Conservation (phyloP, 1,140 invertebrate genomes). For the Habropoda laboriosa region DNA sequence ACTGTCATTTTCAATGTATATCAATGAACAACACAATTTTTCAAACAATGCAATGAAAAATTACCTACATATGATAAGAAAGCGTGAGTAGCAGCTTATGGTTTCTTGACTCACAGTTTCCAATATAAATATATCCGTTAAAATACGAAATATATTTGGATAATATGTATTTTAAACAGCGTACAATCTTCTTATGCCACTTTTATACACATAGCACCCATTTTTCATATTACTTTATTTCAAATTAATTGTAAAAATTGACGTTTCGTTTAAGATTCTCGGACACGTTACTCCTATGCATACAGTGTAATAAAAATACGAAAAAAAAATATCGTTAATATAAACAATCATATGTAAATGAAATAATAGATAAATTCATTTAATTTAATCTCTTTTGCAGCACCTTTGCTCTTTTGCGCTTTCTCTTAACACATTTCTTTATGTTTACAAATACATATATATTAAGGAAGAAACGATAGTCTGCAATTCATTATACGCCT, state of each 20-base stretch:
- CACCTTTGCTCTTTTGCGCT: too few relatives aligned
- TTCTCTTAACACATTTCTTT: too few relatives aligned
- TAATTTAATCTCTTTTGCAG: too few relatives aligned
- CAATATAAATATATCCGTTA: neutral
- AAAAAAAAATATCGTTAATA: neutral
- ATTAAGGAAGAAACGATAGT: too few relatives aligned
- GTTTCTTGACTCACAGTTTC: neutral
- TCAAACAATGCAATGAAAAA: neutral
- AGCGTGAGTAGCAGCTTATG: neutral
- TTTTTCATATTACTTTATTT: neutral
- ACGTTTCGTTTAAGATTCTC: too few relatives aligned
- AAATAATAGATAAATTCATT: neutral
- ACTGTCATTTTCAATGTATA: neutral
- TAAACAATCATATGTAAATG: neutral
- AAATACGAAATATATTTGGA: neutral
- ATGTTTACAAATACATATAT: too few relatives aligned
- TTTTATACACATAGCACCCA: neutral
- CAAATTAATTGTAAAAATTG: too few relatives aligned
- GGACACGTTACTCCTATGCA: too few relatives aligned
- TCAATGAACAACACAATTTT: constrained; percentile 1
- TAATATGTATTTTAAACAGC: neutral
- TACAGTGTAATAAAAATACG: neutral
- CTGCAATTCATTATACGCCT: too few relatives aligned
- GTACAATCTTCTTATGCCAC: constrained; percentile 1
- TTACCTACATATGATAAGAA: neutral